Percentiles rank a stretch among this genome's conserved stretches.
These are phyloP conservation scores for Vidua chalybeata DNA, from an alignment of 2,113 vertebrate genomes.

Conservation along the genomic window DNA sequence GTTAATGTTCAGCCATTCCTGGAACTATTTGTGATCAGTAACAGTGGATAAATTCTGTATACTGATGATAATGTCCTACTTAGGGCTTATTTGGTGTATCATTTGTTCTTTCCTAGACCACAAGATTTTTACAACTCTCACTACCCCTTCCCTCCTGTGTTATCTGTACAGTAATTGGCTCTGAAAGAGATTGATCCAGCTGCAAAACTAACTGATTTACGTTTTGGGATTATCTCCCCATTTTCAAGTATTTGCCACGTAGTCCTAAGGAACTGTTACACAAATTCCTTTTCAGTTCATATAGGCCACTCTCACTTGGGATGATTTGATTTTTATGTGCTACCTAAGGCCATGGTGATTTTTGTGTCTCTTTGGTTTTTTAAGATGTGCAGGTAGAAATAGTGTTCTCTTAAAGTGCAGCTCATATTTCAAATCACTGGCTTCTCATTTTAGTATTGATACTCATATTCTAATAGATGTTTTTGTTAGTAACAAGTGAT, in stretches of 20 bases:
- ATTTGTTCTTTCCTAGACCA: background rate
- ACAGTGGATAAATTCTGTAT: background rate
- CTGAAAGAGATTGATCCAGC: background rate
- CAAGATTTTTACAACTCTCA: background rate
- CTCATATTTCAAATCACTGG: background rate
- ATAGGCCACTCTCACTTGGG: background rate
- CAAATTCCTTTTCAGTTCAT: background rate
- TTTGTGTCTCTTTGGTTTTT: background rate
- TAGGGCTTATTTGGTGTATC: background rate
- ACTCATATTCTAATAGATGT: background rate
- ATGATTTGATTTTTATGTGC: background rate
- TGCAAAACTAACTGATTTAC: background rate
- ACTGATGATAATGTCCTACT: background rate
- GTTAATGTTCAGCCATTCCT: background rate
- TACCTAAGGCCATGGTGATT: background rate
- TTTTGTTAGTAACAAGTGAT: background rate
- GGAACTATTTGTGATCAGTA: background rate
- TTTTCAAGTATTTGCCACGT: background rate
- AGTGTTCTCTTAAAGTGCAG: background rate
- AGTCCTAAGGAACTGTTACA: background rate
- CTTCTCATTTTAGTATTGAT: background rate
- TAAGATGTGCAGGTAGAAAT: background rate
- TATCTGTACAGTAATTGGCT: background rate
- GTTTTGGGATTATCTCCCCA: background rate
- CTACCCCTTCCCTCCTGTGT: accelerated